Evolutionary conservation across 2,113 vertebrate genomes (phyloP).

Genomic region (Plotosus lineatus): DNA sequence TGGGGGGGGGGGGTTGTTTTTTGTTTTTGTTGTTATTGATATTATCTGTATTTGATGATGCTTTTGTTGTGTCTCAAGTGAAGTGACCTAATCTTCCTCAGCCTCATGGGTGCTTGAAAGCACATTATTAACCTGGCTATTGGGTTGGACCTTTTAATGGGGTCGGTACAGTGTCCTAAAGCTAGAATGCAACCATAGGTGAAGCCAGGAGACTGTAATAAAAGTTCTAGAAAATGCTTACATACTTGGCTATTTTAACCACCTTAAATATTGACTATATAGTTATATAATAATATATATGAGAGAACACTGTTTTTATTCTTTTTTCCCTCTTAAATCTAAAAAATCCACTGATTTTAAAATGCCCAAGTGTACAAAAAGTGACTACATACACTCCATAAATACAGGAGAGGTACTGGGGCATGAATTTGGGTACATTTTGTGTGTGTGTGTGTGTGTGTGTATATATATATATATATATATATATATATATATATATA

Average conservation of each 20-base stretch:
- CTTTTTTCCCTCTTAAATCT: constrained; percentile 73
- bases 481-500: constrained; percentile 4
- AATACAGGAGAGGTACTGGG: constrained; percentile 71
- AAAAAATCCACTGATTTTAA: constrained; percentile 81
- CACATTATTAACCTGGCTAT: constrained; percentile 60
- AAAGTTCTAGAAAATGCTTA: constrained; percentile 84
- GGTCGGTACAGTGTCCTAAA: constrained; percentile 68
- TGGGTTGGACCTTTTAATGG: constrained; percentile 66
- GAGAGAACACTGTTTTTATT: constrained; percentile 80
- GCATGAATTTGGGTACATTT: constrained; percentile 76
- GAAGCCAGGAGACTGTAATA: constrained; percentile 80
- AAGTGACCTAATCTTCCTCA: constrained; percentile 61
- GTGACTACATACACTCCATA: constrained; percentile 75
- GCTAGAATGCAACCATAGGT: constrained; percentile 72
- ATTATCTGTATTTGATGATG: constrained; percentile 50
- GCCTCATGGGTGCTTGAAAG: constrained; percentile 64
- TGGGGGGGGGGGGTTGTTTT: constrained; percentile 53
- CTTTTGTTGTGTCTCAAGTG: constrained; percentile 55
- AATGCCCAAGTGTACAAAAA: constrained; percentile 83
- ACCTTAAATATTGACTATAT: constrained; percentile 85
- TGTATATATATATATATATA: neutral
- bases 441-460: constrained; percentile 62
- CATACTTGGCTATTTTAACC: constrained; percentile 83
- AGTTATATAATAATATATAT: constrained; percentile 81
- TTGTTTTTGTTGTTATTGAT: neutral